Base-by-base conservation (phyloP, 2,797 vertebrate genomes). In the Pseudochaenichthys georgianus region DNA sequence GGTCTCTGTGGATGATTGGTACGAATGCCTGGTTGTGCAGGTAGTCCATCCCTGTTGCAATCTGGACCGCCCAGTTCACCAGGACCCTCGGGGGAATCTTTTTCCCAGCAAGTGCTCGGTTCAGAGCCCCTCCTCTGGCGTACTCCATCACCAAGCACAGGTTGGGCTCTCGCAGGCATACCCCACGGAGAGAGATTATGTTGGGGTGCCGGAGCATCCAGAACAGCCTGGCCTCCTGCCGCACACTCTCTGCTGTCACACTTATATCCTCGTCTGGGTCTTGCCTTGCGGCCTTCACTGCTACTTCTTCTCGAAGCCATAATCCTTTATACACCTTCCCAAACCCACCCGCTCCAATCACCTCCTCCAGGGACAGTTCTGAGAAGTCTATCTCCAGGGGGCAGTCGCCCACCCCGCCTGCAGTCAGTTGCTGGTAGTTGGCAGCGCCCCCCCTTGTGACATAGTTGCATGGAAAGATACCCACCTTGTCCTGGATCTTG, bases 11-110 rank as follows among this genome's bases (percentile, higher is more conserved):
- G 90, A 98, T 97, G 90, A 98, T 96, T 42, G 96, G 95, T 47
- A 98, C 96, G 0, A 96, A 94, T 0, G 96, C 96, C 85, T 96
- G 95, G 78, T 95, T 96, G 93, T 98, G 97, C 64, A 98, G 94
- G 92, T 97, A 98, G 92, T 96, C 95, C 97, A 98, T 98, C 85
- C 97, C 97, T 5, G 95, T 96, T 28, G 96, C 97, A 53, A 98
- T 94, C 93, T 98, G 97, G 74, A 98, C 97, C 0, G 97, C 97
- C 97, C 97, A 98, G 94, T 97, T 97, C 79, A 98, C 97, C 92
- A 98, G 92, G 42, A 98, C 96, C 38, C 95, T 95, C 1, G 97
- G 97, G 28, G 96, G 95, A 43, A 97, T 96, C 85, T 96, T 96
- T 81, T 95, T 96, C 51, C 97, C 96, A 0, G 97, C 96, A 68